Evolutionary conservation across 2,113 vertebrate species (phyloP), one percentile per base, ranked within the genome.

Genomic region (Willisornis vidua): DNA sequence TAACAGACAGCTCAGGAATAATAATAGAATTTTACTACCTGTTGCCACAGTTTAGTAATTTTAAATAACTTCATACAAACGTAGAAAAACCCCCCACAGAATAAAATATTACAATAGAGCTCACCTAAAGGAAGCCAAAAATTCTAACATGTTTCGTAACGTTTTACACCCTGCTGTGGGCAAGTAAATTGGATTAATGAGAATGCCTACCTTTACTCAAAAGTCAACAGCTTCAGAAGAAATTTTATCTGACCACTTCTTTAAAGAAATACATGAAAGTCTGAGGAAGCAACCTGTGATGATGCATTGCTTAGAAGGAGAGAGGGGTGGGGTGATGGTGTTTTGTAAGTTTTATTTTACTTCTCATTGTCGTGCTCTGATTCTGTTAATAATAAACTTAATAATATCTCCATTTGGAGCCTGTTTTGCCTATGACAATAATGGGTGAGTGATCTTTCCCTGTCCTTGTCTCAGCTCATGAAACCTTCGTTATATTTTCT

Each of bases 51-150:
- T 67, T 67, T 13, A 67, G 4, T 4, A 19, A 48, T 52, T 77
- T 63, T 65, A 77, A 58, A 51, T 17, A 55, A 16, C 9, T 67
- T 28, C 28, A 61, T 28, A 33, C 12, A 51, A 51, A 59, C 18
- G 9, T 62, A 43, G 48, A n/a, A 51, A 22, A 68, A 7, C 0
- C 1, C 0, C 4, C 5, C 6, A n/a, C 11, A 28, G 23, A 67
- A 46, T 41, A 31, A 55, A 70, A 41, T 12, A 10, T 48, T 65
- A 13, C 12, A 59, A 23, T 7, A 62, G 11, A 55, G 2, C 3
- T 79, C 4, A 23, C 59, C 29, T 55, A n/a, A 37, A 72, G 7
- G 71, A 71, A 54, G 15, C 1, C 18, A 41, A 71, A 59, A 84
- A 26, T 70, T 7, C 11, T 85, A 12, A 62, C 8, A 28, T 4